Evolutionary conservation across 2,888 invertebrate species (phyloP).

Genomic region (Griposia aprilina): DNA sequence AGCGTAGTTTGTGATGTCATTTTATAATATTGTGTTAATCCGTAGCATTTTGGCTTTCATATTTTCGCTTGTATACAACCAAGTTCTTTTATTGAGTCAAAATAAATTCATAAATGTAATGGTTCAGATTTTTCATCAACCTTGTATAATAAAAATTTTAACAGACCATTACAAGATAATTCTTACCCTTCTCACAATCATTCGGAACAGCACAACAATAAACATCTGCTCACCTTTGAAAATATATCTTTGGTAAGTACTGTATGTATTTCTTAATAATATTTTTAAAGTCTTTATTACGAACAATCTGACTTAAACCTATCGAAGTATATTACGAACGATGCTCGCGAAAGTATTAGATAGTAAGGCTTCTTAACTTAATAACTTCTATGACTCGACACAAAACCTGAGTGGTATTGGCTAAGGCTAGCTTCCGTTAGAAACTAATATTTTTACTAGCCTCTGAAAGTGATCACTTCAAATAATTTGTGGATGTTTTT

Average conservation of each 20-base stretch:
- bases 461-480: constrained; percentile 15
- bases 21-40: background rate
- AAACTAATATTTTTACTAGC: constrained; percentile 41
- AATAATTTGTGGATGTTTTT: background rate
- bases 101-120: background rate
- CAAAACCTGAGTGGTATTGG: constrained; percentile 53
- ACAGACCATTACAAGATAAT: background rate
- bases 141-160: background rate
- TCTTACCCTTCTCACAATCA: background rate
- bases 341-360: constrained; percentile 16
- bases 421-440: constrained; percentile 45
- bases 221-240: background rate
- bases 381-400: constrained; percentile 55
- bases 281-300: constrained; percentile 3
- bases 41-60: background rate
- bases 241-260: background rate
- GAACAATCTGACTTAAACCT: background rate
- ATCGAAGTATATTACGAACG: constrained; percentile 15
- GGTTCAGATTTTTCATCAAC: background rate
- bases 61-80: background rate
- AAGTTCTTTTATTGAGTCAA: background rate
- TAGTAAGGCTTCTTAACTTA: constrained; percentile 52
- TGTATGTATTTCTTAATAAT: background rate
- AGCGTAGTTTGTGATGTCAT: background rate
- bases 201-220: background rate